Conservation (phyloP, 2,113 vertebrate genomes). For the Tachuris rubrigastra region DNA sequence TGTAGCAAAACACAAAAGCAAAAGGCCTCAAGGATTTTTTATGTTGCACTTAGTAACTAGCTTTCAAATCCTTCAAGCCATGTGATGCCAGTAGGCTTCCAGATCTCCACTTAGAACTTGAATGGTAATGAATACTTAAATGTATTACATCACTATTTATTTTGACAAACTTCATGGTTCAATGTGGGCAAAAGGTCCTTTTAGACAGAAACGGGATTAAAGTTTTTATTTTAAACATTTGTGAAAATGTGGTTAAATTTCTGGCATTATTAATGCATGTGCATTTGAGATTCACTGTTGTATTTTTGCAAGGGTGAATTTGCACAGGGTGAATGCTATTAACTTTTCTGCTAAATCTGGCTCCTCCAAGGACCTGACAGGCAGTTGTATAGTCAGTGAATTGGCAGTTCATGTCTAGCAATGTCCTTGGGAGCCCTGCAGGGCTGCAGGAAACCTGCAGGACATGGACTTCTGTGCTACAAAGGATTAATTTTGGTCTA, state of each 20-base stretch:
- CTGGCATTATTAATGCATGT: not conserved
- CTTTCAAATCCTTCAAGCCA: not conserved
- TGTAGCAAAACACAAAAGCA: conserved; percentile 2
- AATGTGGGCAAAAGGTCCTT: not conserved
- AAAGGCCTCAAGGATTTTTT: not conserved
- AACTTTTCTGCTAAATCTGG: not conserved
- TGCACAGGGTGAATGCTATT: not conserved
- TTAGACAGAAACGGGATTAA: not conserved
- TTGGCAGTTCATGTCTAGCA: not conserved
- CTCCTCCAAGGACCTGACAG: not conserved
- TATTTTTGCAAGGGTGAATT: not conserved
- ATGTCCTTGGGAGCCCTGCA: not conserved
- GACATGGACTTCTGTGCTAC: not conserved
- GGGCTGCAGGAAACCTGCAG: not conserved
- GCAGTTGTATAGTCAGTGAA: not conserved
- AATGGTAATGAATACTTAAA: not conserved
- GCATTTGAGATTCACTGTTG: not conserved
- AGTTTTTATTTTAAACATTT: not conserved
- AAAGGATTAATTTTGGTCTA: not conserved
- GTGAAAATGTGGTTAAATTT: not conserved
- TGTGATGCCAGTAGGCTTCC: not conserved
- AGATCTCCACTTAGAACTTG: not conserved
- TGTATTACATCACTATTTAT: not conserved
- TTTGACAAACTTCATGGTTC: not conserved
- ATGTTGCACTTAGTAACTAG: conserved; percentile 15